phyloP scores from a whole-genome alignment of 2,888 invertebrate species.

The Aspidiotus destructor region DNA sequence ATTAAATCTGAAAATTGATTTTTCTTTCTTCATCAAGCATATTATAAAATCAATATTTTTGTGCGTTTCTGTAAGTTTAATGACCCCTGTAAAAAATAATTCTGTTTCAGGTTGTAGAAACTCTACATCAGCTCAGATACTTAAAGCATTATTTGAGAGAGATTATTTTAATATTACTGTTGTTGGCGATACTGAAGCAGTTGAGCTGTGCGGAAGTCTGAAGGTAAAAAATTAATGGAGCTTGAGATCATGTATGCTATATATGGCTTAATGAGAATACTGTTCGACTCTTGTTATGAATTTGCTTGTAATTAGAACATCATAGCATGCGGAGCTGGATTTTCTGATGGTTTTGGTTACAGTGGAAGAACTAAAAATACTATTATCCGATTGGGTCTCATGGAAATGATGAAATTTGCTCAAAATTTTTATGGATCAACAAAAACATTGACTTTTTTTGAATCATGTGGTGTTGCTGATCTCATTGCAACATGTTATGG shows the following conservation, averaged over 20 bases:
- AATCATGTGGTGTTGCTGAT: constrained; percentile 98
- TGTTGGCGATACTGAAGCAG: constrained; percentile 90
- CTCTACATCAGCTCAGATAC: constrained; percentile 60
- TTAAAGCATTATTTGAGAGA: constrained; percentile 87
- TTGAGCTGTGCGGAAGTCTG: constrained; percentile 96
- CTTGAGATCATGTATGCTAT: not conserved
- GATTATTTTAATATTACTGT: constrained; percentile 91
- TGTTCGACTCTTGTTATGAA: not conserved
- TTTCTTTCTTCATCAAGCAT: too few species aligned
- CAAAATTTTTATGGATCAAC: constrained; percentile 86
- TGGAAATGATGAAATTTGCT: constrained; percentile 98
- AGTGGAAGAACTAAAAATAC: constrained; percentile 99
- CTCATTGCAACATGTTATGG: constrained; percentile 97
- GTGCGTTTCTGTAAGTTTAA: too few species aligned
- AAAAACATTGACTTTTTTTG: constrained; percentile 87
- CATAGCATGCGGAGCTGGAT: constrained; percentile 95
- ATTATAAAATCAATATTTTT: too few species aligned
- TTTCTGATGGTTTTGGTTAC: constrained; percentile 86
- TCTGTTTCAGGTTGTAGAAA: constrained; percentile 58
- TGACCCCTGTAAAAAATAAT: too few species aligned
- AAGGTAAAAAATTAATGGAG: constrained; percentile 56
- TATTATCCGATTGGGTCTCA: constrained; percentile 90
- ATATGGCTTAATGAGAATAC: too few species aligned
- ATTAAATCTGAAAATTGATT: too few species aligned
- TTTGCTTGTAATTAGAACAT: constrained; percentile 64